phyloP scores from a whole-genome alignment of 2,888 invertebrate genomes.

The Altica lythri region DNA sequence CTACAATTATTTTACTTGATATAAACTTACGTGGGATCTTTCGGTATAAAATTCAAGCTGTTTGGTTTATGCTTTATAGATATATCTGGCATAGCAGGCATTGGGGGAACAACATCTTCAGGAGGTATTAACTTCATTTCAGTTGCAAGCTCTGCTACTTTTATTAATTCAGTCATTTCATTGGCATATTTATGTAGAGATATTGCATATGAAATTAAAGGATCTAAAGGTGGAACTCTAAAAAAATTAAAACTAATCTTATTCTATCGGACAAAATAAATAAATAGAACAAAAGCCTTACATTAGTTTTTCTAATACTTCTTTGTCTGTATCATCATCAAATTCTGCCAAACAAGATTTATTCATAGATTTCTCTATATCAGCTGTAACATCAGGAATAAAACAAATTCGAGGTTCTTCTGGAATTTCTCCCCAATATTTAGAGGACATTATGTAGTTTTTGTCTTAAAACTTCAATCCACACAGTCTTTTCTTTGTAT shows the following conservation, averaged over 20 bases:
- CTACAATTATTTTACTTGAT: no score
- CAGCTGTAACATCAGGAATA: constrained; percentile 48
- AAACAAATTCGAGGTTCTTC: constrained; percentile 20
- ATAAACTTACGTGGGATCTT: constrained; percentile 46
- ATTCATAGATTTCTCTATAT: constrained; percentile 53
- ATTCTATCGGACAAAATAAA: neutral
- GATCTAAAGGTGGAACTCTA: constrained; percentile 52
- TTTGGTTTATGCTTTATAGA: constrained; percentile 44
- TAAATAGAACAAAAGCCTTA: no score
- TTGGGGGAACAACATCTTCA: constrained; percentile 48
- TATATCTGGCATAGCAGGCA: constrained; percentile 48
- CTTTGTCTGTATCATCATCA: constrained; percentile 42
- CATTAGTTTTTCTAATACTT: constrained; percentile 43
- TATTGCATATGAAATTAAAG: constrained; percentile 51
- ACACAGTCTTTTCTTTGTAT: no score
- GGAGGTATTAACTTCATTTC: constrained; percentile 50
- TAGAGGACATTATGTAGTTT: constrained; percentile 30
- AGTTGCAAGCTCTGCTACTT: constrained; percentile 49
- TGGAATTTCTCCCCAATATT: constrained; percentile 52
- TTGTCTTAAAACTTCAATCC: no score
- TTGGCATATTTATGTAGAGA: constrained; percentile 52
- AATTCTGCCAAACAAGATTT: constrained; percentile 49
- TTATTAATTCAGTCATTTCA: constrained; percentile 50
- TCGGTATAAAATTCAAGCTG: constrained; percentile 49
- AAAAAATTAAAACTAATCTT: neutral